Conservation (phyloP, 2,888 invertebrate genomes). For the Morpho deidamia region DNA sequence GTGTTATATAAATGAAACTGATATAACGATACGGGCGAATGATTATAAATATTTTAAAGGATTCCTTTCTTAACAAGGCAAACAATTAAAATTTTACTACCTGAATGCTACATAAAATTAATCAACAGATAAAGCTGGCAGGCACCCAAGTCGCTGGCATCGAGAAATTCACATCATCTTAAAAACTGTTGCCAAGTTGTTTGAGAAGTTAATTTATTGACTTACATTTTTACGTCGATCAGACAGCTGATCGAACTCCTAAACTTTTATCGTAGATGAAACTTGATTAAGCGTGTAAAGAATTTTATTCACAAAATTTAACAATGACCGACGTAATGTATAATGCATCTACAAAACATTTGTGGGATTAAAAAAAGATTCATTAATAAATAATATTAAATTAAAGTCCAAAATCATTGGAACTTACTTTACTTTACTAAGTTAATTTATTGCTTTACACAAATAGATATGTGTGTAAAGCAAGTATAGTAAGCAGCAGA, state of each 20-base stretch:
- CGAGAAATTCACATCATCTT: constrained; percentile 14
- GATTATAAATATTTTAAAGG: constrained; percentile 9
- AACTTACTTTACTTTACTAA: too few species aligned
- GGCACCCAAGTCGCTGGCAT: constrained; percentile 12
- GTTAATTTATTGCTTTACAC: too few species aligned
- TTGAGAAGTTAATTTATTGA: constrained; percentile 11
- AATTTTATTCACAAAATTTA: too few species aligned
- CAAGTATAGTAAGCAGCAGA: too few species aligned
- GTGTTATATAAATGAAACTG: neutral
- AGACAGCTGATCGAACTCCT: constrained; percentile 4
- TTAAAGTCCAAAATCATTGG: too few species aligned
- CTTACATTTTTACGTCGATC: constrained; percentile 2
- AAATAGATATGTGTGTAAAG: too few species aligned
- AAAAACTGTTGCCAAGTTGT: constrained; percentile 16
- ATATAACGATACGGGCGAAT: neutral
- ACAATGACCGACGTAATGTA: too few species aligned
- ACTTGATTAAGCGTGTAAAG: constrained; percentile 7
- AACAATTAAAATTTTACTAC: constrained; percentile 20
- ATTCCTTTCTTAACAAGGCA: constrained; percentile 21
- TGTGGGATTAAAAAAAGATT: too few species aligned
- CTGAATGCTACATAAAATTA: constrained; percentile 24
- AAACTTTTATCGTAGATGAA: too few species aligned
- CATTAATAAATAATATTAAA: too few species aligned
- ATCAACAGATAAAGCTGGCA: constrained; percentile 23
- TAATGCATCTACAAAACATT: too few species aligned